phyloP scores from a whole-genome alignment of 2,797 vertebrate genomes.

The Oreonectes daqikongensis region DNA sequence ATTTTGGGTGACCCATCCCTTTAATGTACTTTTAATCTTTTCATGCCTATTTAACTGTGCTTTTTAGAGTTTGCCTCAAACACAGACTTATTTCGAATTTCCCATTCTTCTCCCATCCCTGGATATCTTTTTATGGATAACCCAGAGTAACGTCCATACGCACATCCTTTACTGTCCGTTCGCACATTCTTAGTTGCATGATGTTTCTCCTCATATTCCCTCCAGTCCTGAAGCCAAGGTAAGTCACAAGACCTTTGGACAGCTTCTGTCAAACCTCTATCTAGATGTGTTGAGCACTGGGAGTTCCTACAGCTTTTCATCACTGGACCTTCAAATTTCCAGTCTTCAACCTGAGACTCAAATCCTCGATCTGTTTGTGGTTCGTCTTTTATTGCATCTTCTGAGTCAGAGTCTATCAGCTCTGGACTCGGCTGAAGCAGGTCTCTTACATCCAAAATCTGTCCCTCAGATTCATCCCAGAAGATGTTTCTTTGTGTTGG shows the following conservation, averaged over 20 bases:
- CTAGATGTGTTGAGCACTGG: not conserved
- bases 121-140: not conserved
- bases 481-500: constrained; percentile 66
- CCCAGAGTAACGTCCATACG: constrained; percentile 18
- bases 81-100: not conserved
- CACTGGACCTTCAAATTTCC: not conserved
- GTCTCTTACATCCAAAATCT: constrained; percentile 59
- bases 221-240: constrained; percentile 52
- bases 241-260: not conserved
- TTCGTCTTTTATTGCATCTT: not conserved
- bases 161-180: not conserved
- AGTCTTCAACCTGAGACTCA: not conserved
- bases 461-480: constrained; percentile 77
- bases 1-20: not conserved
- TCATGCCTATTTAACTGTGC: not conserved
- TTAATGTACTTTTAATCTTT: not conserved
- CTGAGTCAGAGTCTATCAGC: constrained; percentile 21
- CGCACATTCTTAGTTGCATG: constrained; percentile 1
- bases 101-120: not conserved
- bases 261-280: not conserved
- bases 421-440: constrained; percentile 54
- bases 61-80: not conserved
- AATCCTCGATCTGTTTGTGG: not conserved
- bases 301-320: constrained; percentile 1
- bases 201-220: constrained; percentile 7